Conservation (phyloP, 2,888 invertebrate species). For the Oxyteleia sp. region DNA sequence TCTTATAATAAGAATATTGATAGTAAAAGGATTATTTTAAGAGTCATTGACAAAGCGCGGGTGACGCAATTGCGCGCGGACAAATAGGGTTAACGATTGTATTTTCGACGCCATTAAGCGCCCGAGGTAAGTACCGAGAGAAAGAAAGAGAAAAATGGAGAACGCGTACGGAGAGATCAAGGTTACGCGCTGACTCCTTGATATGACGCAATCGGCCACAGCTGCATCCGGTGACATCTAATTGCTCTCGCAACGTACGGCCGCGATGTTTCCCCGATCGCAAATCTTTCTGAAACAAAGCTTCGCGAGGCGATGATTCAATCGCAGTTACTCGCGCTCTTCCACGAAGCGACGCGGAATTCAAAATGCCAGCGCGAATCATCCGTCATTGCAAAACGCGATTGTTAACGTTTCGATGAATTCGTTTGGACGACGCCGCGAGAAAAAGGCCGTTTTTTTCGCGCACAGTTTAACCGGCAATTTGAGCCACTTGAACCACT, state of each 20-base stretch:
- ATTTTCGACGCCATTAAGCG: slow-evolving; percentile 22
- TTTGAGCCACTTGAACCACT: slow-evolving; percentile 19
- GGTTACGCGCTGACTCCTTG: slow-evolving; percentile 82
- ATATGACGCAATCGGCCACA: slow-evolving; percentile 85
- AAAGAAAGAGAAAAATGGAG: slow-evolving; percentile 50
- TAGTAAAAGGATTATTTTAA: too few relatives aligned
- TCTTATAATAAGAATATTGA: too few relatives aligned
- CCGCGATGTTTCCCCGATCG: slow-evolving; percentile 46
- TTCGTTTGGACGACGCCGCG: slow-evolving; percentile 1
- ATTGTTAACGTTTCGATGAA: slow-evolving; percentile 12
- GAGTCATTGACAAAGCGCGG: too few relatives aligned
- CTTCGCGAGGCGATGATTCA: slow-evolving; percentile 58
- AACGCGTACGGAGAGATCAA: slow-evolving; percentile 81
- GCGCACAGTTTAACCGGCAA: neutral
- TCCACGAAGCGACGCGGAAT: slow-evolving; percentile 13
- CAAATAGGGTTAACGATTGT: slow-evolving; percentile 29
- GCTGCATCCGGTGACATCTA: slow-evolving; percentile 87
- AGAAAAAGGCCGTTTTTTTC: slow-evolving; percentile 12
- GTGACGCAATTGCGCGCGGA: slow-evolving; percentile 10
- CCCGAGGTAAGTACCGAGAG: slow-evolving; percentile 29
- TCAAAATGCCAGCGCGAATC: slow-evolving; percentile 15
- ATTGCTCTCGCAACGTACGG: slow-evolving; percentile 82
- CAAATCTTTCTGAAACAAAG: slow-evolving; percentile 57
- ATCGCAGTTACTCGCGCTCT: slow-evolving; percentile 42
- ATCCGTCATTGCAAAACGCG: slow-evolving; percentile 12